Percentiles rank a stretch among this genome's conserved stretches.
phyloP scores from a whole-genome alignment of 1,140 invertebrate species.

The Drosophila equinoxialis region DNA sequence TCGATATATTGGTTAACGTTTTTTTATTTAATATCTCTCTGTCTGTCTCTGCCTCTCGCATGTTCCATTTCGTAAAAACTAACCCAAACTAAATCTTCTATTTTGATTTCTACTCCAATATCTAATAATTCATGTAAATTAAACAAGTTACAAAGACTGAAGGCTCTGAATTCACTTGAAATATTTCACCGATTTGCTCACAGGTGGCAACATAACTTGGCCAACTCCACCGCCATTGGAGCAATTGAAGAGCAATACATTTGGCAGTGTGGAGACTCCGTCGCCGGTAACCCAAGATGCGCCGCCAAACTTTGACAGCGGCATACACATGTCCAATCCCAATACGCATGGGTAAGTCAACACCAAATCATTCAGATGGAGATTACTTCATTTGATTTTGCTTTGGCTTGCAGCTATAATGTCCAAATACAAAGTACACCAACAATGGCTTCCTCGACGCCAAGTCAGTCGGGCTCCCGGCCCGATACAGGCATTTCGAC shows the following conservation, averaged over 20 bases:
- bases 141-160: neutral
- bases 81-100: constrained; percentile 43
- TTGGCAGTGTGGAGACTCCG: constrained; percentile 80
- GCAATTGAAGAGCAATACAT: constrained; percentile 77
- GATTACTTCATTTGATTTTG: neutral
- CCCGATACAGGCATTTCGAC: constrained; percentile 82
- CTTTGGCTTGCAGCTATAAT: constrained; percentile 62
- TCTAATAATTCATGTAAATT: constrained; percentile 42
- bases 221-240: constrained; percentile 77
- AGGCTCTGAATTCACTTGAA: neutral
- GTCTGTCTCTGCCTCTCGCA: constrained; percentile 47
- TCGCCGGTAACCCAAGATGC: constrained; percentile 80
- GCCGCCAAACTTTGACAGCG: constrained; percentile 64
- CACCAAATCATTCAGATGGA: no score
- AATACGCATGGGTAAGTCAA: constrained; percentile 78
- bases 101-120: constrained; percentile 22
- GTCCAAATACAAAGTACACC: constrained; percentile 82
- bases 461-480: constrained; percentile 77
- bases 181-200: constrained; percentile 10
- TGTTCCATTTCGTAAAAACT: constrained; percentile 62
- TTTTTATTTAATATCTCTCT: neutral
- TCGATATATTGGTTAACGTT: neutral
- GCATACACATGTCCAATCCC: constrained; percentile 78
- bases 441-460: constrained; percentile 72
- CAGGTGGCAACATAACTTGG: constrained; percentile 80